Evolutionary conservation across 1,140 invertebrate species (phyloP).

Genomic region (Andricus grossulariae): DNA sequence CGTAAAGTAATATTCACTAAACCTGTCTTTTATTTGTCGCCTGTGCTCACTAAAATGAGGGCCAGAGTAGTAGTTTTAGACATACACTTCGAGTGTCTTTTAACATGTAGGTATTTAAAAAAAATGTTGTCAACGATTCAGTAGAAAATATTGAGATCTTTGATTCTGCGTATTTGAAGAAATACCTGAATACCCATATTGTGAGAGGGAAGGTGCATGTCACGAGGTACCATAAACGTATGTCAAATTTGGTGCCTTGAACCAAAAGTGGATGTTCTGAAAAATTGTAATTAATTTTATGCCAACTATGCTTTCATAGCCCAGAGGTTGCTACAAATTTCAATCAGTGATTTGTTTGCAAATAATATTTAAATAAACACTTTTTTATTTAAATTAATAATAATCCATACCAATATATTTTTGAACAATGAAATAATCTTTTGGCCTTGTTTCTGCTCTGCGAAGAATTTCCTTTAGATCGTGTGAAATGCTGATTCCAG

Average conservation of each 20-base stretch:
- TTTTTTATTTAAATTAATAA: too few relatives aligned
- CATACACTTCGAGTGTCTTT: too few relatives aligned
- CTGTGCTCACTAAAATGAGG: too few relatives aligned
- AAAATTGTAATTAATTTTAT: constrained; percentile 25
- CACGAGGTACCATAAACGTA: constrained; percentile 92
- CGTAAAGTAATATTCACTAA: too few relatives aligned
- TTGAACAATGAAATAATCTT: constrained; percentile 89
- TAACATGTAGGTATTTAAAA: not conserved
- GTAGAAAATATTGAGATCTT: not conserved
- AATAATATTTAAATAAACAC: too few relatives aligned
- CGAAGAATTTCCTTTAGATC: constrained; percentile 82
- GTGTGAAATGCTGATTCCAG: constrained; percentile 86
- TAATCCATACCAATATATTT: constrained; percentile 88
- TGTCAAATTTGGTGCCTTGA: constrained; percentile 94
- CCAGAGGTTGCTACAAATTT: too few relatives aligned
- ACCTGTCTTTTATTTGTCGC: too few relatives aligned
- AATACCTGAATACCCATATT: constrained; percentile 91
- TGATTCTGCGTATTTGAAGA: not conserved
- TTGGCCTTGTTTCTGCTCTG: constrained; percentile 77
- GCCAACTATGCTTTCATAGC: not conserved
- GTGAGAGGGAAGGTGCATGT: constrained; percentile 88
- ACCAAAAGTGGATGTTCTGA: constrained; percentile 89
- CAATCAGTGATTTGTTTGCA: too few relatives aligned
- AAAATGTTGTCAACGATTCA: not conserved
- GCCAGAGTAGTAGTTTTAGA: too few relatives aligned